Base-by-base conservation (phyloP, 2,797 vertebrate species). In the Chromis chromis region DNA sequence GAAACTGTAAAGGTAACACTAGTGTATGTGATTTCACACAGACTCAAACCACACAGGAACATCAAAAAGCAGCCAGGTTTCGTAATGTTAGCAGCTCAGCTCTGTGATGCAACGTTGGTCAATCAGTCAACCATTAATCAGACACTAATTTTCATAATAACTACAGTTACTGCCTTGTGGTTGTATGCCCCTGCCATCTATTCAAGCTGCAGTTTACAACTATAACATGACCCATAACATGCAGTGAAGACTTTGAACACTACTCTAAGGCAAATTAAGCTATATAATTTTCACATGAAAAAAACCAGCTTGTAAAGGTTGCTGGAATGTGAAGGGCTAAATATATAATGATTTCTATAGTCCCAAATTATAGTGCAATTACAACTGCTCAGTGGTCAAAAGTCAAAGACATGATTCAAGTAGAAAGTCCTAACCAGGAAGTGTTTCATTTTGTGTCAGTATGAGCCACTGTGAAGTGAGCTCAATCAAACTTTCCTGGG, bases 371-470 rank as follows among this genome's bases (percentile, higher is more conserved):
- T n/a, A 70, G 19, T 2, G 24, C 24, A 52, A 56, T 36, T 59
- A 74, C 2, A 56, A 19, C 46, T 50, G 58, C 12, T 53, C 25
- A 33, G 13, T 1, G 22, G 69, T 58, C 48, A 76, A 55, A 64
- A 40, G 48, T 57, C 27, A 68, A 59, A 58, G 40, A 60, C 6
- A 3, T 12, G 6, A 22, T 25, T 49, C 21, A 33, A 69, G 25
- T 2, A 42, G 5, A 16, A 54, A 61, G n/a, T 61, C 25, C 28
- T 21, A 49, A 21, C 12, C 22, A 3, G 46, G 25, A 6, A 33
- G 36, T n/a, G 56, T 48, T 27, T 63, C 17, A 19, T 7, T 71
- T 31, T 59, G 40, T 21, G 17, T 46, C 44, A 27, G 33, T 40
- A 16, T 55, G 17, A 57, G 25, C 50, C 1, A n/a, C 1, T 54